phyloP scores from a whole-genome alignment of 2,797 vertebrate genomes.

The Enteromius argenteus region DNA sequence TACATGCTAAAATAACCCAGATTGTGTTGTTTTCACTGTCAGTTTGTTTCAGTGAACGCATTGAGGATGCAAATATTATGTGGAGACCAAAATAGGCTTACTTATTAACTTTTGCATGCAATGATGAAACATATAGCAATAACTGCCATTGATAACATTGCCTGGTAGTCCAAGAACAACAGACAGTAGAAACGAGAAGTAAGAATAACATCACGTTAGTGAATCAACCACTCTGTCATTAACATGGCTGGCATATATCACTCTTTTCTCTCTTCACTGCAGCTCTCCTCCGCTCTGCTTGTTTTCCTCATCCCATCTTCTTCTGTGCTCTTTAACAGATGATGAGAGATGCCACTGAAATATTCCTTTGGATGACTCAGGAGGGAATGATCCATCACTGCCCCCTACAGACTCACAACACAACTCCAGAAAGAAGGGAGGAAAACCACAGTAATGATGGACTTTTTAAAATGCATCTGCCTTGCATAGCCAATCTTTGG shows the following conservation, averaged over 20 bases:
- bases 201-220: neutral
- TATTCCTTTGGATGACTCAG: neutral
- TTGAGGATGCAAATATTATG: neutral
- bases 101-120: neutral
- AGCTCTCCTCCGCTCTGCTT: neutral
- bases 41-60: neutral
- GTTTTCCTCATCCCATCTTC: neutral
- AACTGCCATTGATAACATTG: neutral
- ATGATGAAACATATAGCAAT: neutral
- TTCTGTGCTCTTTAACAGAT: neutral
- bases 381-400: constrained; percentile 9
- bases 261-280: neutral
- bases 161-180: neutral
- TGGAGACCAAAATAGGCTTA: neutral
- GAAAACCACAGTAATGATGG: neutral
- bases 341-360: neutral
- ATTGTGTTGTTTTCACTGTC: neutral
- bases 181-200: neutral
- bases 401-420: constrained; percentile 16
- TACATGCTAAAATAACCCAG: neutral
- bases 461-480: neutral
- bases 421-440: neutral
- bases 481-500: neutral
- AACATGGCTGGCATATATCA: neutral
- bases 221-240: neutral